Conservation (phyloP, 2,797 vertebrate genomes). For the Bryconaethiops microstoma region DNA sequence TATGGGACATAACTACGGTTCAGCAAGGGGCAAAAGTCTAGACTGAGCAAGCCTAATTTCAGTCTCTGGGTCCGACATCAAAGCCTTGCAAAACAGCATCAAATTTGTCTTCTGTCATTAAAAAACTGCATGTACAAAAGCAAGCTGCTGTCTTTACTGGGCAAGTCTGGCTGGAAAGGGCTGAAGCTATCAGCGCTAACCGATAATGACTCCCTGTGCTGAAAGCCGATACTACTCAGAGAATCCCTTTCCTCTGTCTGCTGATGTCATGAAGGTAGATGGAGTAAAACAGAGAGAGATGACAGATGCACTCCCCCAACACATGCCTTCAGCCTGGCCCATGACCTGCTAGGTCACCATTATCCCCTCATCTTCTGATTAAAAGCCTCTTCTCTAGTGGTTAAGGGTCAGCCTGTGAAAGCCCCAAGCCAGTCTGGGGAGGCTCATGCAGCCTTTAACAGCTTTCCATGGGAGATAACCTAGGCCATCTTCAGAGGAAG, state of each 20-base stretch:
- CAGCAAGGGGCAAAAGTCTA: slow-evolving; percentile 59
- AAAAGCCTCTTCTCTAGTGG: slow-evolving; percentile 44
- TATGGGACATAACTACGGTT: slow-evolving; percentile 46
- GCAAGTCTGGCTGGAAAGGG: background rate
- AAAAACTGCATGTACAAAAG: slow-evolving; percentile 15
- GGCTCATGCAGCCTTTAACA: slow-evolving; percentile 51
- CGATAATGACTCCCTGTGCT: slow-evolving; percentile 2
- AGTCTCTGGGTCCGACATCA: slow-evolving; percentile 22
- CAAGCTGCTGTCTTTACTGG: slow-evolving; percentile 8
- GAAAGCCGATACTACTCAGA: slow-evolving; percentile 32
- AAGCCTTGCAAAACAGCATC: slow-evolving; percentile 15
- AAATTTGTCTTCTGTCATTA: slow-evolving; percentile 40
- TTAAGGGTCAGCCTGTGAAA: slow-evolving; percentile 41
- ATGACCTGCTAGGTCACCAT: slow-evolving; percentile 54
- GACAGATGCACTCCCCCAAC: slow-evolving; percentile 62
- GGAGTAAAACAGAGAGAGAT: slow-evolving; percentile 13
- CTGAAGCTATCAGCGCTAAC: slow-evolving; percentile 3
- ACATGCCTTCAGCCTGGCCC: slow-evolving; percentile 65
- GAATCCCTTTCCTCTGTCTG: slow-evolving; percentile 5
- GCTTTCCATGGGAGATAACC: slow-evolving; percentile 56
- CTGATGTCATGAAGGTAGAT: slow-evolving; percentile 26
- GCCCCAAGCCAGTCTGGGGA: slow-evolving; percentile 43
- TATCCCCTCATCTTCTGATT: slow-evolving; percentile 54
- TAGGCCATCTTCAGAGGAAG: slow-evolving; percentile 53
- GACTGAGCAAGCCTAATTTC: slow-evolving; percentile 1